Evolutionary conservation across 2,113 vertebrate genomes (phyloP).

Genomic region (Nesoenas mayeri): DNA sequence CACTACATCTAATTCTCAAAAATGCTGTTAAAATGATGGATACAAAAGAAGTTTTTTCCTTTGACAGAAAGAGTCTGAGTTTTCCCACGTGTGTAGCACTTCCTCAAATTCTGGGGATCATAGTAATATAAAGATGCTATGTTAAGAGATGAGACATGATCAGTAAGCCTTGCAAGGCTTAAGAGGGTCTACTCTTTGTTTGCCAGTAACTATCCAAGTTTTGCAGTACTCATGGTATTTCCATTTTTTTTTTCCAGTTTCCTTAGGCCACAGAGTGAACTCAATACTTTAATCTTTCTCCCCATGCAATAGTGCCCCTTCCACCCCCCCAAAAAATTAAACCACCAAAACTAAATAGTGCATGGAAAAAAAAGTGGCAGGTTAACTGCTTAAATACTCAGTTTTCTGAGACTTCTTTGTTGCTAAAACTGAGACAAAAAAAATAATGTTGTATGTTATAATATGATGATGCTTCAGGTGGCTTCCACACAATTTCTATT

Average conservation of each 20-base stretch:
- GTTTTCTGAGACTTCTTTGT: neutral
- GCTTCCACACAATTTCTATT: neutral
- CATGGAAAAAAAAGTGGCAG: neutral
- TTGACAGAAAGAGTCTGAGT: neutral
- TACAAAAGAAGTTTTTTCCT: neutral
- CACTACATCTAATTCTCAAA: neutral
- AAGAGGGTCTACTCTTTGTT: neutral
- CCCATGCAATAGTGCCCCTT: neutral
- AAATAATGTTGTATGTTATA: neutral
- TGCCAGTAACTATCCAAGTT: neutral
- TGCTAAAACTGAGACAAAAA: neutral
- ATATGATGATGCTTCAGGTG: neutral
- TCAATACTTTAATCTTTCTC: neutral
- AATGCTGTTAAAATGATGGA: neutral
- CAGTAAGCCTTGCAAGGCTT: neutral
- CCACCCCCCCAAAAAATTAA: neutral
- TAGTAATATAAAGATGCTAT: neutral
- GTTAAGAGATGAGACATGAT: neutral
- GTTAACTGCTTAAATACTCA: neutral
- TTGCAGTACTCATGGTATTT: neutral
- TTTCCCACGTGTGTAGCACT: neutral
- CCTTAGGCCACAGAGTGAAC: neutral
- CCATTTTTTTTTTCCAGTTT: neutral
- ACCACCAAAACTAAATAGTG: neutral
- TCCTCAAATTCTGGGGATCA: neutral